A percentile compares a stretch with the other conserved stretches of the same genome.
Conservation (phyloP, 2,888 invertebrate species). For the Drosophila atroscutellata region DNA sequence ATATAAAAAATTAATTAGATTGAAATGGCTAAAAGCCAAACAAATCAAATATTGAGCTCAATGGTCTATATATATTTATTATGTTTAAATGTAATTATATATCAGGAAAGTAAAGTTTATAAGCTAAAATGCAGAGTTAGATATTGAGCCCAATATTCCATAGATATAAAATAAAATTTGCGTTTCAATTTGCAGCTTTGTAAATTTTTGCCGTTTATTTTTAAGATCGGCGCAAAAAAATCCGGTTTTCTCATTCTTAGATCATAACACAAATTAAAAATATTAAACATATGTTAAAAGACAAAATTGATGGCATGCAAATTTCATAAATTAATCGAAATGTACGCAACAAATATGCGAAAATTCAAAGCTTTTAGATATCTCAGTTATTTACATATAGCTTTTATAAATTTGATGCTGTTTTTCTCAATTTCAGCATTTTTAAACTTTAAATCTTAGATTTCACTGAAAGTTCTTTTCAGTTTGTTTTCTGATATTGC, state of each 20-base stretch:
- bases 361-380: not conserved
- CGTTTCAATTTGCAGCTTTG: not conserved
- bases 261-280: not conserved
- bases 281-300: not conserved
- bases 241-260: not conserved
- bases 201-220: not conserved
- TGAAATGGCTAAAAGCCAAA: not conserved
- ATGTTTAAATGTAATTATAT: not conserved
- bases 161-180: not conserved
- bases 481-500: not conserved
- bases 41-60: not conserved
- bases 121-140: not conserved
- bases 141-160: not conserved
- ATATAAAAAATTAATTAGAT: not conserved
- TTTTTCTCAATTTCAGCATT: not conserved
- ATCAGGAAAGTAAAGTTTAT: rapidly evolving
- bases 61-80: not conserved
- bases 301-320: not conserved
- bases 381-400: not conserved
- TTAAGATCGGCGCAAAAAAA: not conserved
- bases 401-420: not conserved
- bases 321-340: not conserved
- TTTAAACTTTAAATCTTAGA: not conserved
- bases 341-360: not conserved
- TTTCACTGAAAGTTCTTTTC: not conserved